Percentiles rank a stretch among this genome's conserved stretches.
Evolutionary conservation across 1,140 invertebrate genomes (phyloP).

Genomic region (Bombus waltoni): DNA sequence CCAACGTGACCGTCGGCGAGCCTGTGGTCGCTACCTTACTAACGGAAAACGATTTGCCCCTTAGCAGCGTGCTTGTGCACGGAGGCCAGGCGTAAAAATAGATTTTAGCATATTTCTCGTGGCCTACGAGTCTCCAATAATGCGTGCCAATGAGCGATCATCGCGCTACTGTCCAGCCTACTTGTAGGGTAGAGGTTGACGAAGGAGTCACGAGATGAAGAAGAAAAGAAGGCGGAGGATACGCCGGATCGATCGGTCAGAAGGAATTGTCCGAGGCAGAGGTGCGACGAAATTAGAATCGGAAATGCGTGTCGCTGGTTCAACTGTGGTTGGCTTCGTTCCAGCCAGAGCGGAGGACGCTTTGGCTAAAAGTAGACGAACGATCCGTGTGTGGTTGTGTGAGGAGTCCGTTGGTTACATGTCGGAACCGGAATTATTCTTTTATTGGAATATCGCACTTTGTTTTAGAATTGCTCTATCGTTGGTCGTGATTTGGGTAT

Average conservation of each 20-base stretch:
- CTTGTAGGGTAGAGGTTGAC: not conserved
- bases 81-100: conserved; percentile 28
- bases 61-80: conserved; percentile 26
- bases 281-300: conserved; percentile 78
- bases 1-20: conserved; percentile 24
- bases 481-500: not conserved
- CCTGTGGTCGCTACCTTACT: conserved; percentile 8
- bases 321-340: conserved; percentile 60
- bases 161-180: not conserved
- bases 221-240: not conserved
- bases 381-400: not conserved
- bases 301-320: conserved; percentile 78
- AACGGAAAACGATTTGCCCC: conserved; percentile 43
- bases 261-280: conserved; percentile 48
- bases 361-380: conserved; percentile 82
- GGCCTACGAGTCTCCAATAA: conserved; percentile 22
- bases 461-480: not conserved
- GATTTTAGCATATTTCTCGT: conserved; percentile 40
- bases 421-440: conserved; percentile 26
- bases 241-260: conserved; percentile 35
- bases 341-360: conserved; percentile 69
- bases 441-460: not conserved
- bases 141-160: conserved; percentile 25
- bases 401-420: not conserved
- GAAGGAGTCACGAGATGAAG: not conserved